These are phyloP conservation scores for Sitobion miscanthi DNA, from an alignment of 1,140 invertebrate genomes.

Conservation along the genomic window DNA sequence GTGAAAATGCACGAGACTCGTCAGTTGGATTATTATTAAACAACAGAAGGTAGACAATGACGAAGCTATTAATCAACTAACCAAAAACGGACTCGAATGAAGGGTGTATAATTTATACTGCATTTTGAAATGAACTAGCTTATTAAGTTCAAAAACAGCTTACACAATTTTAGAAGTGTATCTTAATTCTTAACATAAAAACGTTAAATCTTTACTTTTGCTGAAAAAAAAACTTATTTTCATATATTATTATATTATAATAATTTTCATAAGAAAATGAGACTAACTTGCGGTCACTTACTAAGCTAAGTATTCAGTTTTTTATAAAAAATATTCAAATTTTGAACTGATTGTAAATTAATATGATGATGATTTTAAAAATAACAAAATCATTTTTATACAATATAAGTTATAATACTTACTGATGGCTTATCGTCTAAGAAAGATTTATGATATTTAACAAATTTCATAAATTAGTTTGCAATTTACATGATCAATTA, in stretches of 20 bases:
- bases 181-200: neutral
- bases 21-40: constrained; percentile 46
- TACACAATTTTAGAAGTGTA: neutral
- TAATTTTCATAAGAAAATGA: too few species aligned
- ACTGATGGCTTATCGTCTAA: neutral
- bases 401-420: too few species aligned
- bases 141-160: constrained; percentile 16
- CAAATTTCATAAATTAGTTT: neutral
- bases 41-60: constrained; percentile 41
- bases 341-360: too few species aligned
- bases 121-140: constrained; percentile 1
- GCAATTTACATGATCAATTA: neutral
- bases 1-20: neutral
- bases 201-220: neutral
- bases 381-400: too few species aligned
- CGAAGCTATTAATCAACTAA: constrained; percentile 53
- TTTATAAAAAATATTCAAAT: neutral
- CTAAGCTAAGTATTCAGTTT: too few species aligned
- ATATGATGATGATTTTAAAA: too few species aligned
- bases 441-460: neutral
- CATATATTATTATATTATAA: neutral
- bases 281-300: too few species aligned
- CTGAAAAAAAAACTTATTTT: neutral
- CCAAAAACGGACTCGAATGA: constrained; percentile 27
- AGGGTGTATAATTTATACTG: constrained; percentile 24